Conservation (phyloP, 2,113 vertebrate genomes). For the Tricholaema leucomelas region DNA sequence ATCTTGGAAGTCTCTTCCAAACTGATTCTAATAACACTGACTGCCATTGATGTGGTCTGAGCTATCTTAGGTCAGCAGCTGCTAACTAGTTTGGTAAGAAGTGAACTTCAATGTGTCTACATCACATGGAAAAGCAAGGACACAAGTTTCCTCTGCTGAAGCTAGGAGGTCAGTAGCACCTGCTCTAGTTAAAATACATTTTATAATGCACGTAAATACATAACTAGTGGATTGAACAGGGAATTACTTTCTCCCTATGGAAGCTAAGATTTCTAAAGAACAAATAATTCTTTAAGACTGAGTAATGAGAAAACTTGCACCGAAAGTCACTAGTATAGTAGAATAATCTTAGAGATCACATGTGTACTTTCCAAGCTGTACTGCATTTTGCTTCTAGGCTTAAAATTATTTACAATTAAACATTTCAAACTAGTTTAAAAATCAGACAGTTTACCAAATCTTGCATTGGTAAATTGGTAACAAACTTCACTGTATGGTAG, state of each 20-base stretch:
- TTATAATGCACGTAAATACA: not conserved
- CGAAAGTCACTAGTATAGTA: not conserved
- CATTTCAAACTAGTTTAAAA: not conserved
- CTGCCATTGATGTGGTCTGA: not conserved
- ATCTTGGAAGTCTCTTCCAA: too few species aligned
- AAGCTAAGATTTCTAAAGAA: not conserved
- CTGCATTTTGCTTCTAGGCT: not conserved
- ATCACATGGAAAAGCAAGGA: not conserved
- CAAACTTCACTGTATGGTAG: not conserved
- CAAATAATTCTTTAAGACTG: not conserved
- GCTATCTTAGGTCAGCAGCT: not conserved
- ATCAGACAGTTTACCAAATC: not conserved
- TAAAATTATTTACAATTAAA: not conserved
- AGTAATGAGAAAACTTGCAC: not conserved
- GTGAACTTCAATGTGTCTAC: not conserved
- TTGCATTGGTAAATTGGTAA: not conserved
- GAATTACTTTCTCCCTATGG: not conserved
- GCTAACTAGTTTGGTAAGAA: not conserved
- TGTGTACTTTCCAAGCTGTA: not conserved
- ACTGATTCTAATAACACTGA: not conserved
- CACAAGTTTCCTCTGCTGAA: not conserved
- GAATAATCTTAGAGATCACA: not conserved
- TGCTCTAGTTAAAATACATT: not conserved
- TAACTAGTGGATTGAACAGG: not conserved
- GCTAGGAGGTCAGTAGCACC: not conserved